Evolutionary conservation across 2,888 invertebrate genomes (phyloP), one percentile per base, ranked within the genome.

Genomic region (Cosmia pyralina): DNA sequence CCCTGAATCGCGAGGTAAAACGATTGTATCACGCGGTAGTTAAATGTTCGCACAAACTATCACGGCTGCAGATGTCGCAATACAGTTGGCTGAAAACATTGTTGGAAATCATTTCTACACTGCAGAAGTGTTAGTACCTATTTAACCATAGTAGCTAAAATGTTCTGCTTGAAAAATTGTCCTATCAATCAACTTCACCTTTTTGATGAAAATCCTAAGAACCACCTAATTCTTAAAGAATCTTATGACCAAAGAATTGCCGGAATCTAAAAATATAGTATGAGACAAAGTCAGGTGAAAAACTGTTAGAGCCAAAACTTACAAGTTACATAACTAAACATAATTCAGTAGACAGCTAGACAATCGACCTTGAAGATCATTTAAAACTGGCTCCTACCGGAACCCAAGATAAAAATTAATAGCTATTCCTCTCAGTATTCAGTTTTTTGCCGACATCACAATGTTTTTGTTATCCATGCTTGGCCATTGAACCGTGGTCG

Each of bases 401-500:
- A 79, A 76, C 74, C 77, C 34, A 70, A 70, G 52, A 58, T 13
- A 57, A 48, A 59, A 41, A 38, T 70, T 71, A 70, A 73, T 77
- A 50, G 11, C 50, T 63, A 77, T 71, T 75, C 73, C 60, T 59
- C 69, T 65, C 65, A 69, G 70, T 53, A 59, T 72, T 67, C 75
- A 83, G 65, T 79, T 86, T 88, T 87, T 85, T 85, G 64, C 55
- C 17, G 65, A 66, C 48, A 70, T 67, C 58, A 53, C 68, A 71
- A 74, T 77, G 83, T 85, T 88, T 87, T 85, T 83, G 78, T 63
- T 70, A 75, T 68, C 58, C 63, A 85, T 69, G 84, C 77, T 84
- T 88, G 85, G 85, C 72, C 89, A 86, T 77, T 88, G 89, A 89
- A 89, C 88, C 82, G 83, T 79, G 57, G 28, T 65, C 28, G 48